Conservation (phyloP, 2,888 invertebrate species). For the Microchrysa polita region DNA sequence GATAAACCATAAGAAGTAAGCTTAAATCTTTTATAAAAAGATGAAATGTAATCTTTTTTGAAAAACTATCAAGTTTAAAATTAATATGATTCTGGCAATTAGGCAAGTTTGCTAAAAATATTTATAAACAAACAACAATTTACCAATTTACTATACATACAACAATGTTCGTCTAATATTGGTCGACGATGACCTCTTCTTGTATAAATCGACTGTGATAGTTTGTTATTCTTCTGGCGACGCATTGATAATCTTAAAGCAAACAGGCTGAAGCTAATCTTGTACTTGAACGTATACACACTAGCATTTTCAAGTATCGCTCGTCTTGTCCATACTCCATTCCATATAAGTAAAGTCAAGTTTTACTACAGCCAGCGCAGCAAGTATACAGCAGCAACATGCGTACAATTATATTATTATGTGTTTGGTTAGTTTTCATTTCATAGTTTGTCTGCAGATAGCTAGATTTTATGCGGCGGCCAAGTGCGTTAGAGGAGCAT, state of each 20-base stretch:
- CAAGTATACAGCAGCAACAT: background rate
- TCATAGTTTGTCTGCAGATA: background rate
- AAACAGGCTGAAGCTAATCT: background rate
- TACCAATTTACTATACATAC: too few species aligned
- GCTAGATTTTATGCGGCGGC: background rate
- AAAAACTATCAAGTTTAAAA: too few species aligned
- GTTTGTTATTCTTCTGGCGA: slow-evolving; percentile 26
- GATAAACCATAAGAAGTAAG: too few species aligned
- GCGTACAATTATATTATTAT: background rate
- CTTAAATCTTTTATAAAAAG: too few species aligned
- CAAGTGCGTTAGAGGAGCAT: background rate
- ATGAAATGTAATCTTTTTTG: too few species aligned
- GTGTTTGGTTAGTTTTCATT: background rate
- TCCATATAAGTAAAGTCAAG: background rate
- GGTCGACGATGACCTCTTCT: too few species aligned
- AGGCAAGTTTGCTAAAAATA: too few species aligned
- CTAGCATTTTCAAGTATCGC: too few species aligned
- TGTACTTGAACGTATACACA: background rate
- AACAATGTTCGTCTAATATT: too few species aligned
- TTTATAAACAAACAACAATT: too few species aligned
- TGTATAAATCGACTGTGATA: background rate
- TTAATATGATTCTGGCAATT: too few species aligned
- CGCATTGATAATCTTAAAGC: background rate
- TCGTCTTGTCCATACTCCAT: background rate
- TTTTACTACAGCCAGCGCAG: background rate